Conservation (phyloP, 2,113 vertebrate genomes). For the Corythornis madagascariensis region DNA sequence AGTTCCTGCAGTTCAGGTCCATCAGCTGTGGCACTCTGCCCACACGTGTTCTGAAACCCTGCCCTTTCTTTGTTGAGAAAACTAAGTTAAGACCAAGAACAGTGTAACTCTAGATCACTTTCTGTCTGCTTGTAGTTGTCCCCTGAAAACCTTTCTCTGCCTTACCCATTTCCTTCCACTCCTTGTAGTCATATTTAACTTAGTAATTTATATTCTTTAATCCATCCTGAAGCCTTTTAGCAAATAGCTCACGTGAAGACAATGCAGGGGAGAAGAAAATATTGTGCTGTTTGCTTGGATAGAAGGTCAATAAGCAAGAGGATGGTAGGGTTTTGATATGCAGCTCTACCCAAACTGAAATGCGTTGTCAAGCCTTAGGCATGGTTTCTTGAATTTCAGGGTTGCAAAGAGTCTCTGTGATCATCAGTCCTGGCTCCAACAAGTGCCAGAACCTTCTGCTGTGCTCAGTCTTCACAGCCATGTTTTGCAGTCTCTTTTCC, state of each 20-base stretch:
- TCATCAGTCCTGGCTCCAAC: neutral
- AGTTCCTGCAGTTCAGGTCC: neutral
- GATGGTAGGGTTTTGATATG: neutral
- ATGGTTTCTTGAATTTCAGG: constrained; percentile 28
- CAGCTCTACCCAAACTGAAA: neutral
- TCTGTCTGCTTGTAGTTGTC: neutral
- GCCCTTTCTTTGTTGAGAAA: neutral
- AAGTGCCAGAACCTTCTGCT: neutral
- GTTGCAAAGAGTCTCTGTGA: neutral
- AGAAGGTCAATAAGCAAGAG: constrained; percentile 3
- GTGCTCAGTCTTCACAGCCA: rapidly evolving
- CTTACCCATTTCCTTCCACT: neutral
- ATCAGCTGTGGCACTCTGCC: neutral
- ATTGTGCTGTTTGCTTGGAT: neutral
- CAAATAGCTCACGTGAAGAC: neutral
- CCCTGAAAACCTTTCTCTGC: neutral
- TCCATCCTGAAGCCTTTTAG: constrained; percentile 28
- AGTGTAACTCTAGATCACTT: neutral
- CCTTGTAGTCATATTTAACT: neutral
- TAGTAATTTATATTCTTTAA: constrained; percentile 45
- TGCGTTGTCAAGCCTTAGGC: neutral
- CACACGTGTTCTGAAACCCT: neutral
- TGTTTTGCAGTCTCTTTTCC: neutral
- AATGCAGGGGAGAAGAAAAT: neutral
- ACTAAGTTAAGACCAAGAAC: neutral